Evolutionary conservation across 2,888 invertebrate genomes (phyloP), one percentile per base, ranked within the genome.

Genomic region (Agriotes lineatus): DNA sequence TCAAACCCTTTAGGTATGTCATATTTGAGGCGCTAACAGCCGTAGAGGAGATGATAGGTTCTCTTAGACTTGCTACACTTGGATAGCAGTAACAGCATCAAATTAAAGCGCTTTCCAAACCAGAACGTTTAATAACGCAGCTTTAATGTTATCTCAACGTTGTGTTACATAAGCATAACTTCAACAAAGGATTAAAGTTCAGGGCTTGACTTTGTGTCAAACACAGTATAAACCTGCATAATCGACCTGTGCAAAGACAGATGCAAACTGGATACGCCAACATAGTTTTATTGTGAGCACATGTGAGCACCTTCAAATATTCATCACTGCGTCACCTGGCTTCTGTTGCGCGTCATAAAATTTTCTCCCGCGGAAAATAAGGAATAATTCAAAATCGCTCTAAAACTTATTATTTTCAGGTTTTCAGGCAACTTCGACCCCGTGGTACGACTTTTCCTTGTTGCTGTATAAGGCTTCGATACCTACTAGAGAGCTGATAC

Each of bases 271-370:
- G 57, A 61, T 66, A 60, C 44, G 69, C 62, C 42, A 69, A 66
- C 68, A 65, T 69, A 59, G 65, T 71, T 69, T 69, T 71, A 65
- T 71, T 71, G 71, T 69, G 69, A 69, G 42, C 59, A 65, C 60
- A n/a, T n/a, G n/a, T n/a, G n/a, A 60, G 45, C 58, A 61, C 61
- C 58, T 59, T 33, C 16, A 30, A 44, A 65, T 61, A 69, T 71
- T 71, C 52, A 69, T 69, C 69, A 71, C 69, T 65, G 48, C 18
- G 14, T 39, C 19, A 52, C 14, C 39, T 22, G 39, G 42, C 30
- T 52, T 62, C 20, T 42, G 33, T 39, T 39, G 7, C 19, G 22
- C 35, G 19, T 52, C 44, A 44, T 44, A 39, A 48, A 37, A 60
- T 10, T 48, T 12, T 1, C 30, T 52, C 12, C 5, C 33, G 10